A percentile compares a stretch with the other conserved stretches of the same genome.
Evolutionary conservation across 2,113 vertebrate genomes (phyloP).

Genomic region (Polyodon spathula): DNA sequence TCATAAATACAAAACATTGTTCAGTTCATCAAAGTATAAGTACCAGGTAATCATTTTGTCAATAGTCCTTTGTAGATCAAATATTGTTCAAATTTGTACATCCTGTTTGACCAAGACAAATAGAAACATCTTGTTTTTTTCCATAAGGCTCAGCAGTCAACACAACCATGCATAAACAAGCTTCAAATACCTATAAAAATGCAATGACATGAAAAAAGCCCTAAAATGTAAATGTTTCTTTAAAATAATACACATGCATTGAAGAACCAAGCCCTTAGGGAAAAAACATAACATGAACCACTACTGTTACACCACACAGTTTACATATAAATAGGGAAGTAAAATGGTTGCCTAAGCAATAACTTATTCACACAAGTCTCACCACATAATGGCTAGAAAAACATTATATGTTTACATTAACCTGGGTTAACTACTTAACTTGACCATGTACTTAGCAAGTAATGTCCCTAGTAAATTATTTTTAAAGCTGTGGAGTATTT

Average conservation of each 20-base stretch:
- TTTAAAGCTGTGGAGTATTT: slow-evolving; percentile 30
- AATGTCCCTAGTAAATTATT: slow-evolving; percentile 32
- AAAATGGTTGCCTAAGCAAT: slow-evolving; percentile 45
- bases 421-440: slow-evolving; percentile 39
- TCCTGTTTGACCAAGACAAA: too few species aligned
- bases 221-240: not conserved
- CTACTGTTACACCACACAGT: slow-evolving; percentile 52
- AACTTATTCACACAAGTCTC: slow-evolving; percentile 53
- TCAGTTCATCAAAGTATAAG: too few species aligned
- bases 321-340: slow-evolving; percentile 53
- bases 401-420: slow-evolving; percentile 42
- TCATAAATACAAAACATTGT: too few species aligned
- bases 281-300: slow-evolving; percentile 43
- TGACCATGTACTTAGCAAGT: slow-evolving; percentile 42
- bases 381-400: slow-evolving; percentile 49
- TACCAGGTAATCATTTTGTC: too few species aligned
- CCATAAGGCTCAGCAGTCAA: too few species aligned
- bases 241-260: slow-evolving; percentile 24
- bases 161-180: too few species aligned
- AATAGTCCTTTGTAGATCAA: too few species aligned
- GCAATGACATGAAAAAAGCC: not conserved
- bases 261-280: slow-evolving; percentile 42
- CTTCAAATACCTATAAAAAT: too few species aligned
- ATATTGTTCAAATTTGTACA: too few species aligned
- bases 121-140: too few species aligned